Conservation (phyloP, 2,113 vertebrate species). For the Syngnathoides biaculeatus region DNA sequence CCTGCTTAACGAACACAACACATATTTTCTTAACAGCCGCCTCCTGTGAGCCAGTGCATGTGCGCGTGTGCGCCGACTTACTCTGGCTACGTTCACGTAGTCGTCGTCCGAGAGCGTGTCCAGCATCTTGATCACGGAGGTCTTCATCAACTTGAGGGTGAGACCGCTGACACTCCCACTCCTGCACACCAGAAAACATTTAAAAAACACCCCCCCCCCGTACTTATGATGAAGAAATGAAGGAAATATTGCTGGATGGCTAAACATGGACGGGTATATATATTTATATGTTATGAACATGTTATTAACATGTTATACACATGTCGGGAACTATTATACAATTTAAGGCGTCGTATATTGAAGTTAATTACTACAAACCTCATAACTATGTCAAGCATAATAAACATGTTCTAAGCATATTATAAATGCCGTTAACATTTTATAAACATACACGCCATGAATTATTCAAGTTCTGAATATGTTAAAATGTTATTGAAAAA, state of each 20-base stretch:
- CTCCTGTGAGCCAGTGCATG: background rate
- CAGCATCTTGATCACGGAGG: conserved; percentile 88
- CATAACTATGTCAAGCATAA: too few relatives aligned
- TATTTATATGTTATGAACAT: background rate
- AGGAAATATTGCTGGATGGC: background rate
- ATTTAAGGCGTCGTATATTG: background rate
- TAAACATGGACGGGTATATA: background rate
- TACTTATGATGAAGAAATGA: too few relatives aligned
- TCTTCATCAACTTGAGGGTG: conserved; percentile 95
- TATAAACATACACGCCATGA: too few relatives aligned
- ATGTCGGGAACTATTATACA: background rate
- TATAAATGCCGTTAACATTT: too few relatives aligned
- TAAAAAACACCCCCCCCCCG: background rate
- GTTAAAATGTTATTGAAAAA: too few relatives aligned
- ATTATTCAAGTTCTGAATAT: too few relatives aligned
- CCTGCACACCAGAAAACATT: conserved; percentile 34
- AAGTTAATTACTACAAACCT: too few relatives aligned
- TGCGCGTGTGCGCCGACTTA: conserved; percentile 29
- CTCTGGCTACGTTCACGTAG: conserved; percentile 85
- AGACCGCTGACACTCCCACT: conserved; percentile 82
- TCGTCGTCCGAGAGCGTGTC: conserved; percentile 92
- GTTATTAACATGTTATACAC: background rate
- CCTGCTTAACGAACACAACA: conserved; percentile 32
- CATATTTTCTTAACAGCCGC: conserved; percentile 19
- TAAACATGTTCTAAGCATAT: too few relatives aligned